Evolutionary conservation across 2,888 invertebrate species (phyloP), one percentile per base, ranked within the genome.

Genomic region (Drosophila infuscata): DNA sequence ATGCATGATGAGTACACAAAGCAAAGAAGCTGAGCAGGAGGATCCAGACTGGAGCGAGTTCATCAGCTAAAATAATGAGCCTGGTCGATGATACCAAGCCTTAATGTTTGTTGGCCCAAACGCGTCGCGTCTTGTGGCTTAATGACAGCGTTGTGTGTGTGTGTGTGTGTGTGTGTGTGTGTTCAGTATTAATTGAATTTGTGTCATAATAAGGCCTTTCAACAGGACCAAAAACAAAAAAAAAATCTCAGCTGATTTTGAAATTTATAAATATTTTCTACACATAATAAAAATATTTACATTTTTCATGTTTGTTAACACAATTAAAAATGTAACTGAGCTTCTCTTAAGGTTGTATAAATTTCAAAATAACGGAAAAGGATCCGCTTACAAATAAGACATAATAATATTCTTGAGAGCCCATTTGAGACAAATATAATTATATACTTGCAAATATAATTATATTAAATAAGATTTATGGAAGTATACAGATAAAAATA

Each of bases 151-250:
- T 7, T 20, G 7, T 12, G 11, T 38, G 17, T 6, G 56, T 58
- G 70, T 74, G 69, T 20, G 7, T 12, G 11, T 38, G 17, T 6
- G 56, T 58, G 70, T 74, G 69, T 25, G 20, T 25, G 70, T 74
- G 69, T 48, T 58, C 57, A n/a, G 54, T 56, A 74, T 80, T 91
- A 91, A 87, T 89, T 88, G 65, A 84, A 90, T 84, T 79, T 88
- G 80, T 74, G 65, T 57, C 85, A 74, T 82, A 91, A 91, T 87
- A 84, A 89, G 70, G 58, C 80, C 66, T 51, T 66, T 53, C 48
- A 30, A 59, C n/a, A 8, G 51, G n/a, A 54, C 1, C n/a, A 7
- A 29, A 36, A 4, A 36, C 17, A 11, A 2, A 15, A 17, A 17
- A 6, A 17, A 36, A 15, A 17, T 3, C 5, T 8, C 0, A 15